phyloP scores from a whole-genome alignment of 2,797 vertebrate species.

The Pempheris klunzingeri region DNA sequence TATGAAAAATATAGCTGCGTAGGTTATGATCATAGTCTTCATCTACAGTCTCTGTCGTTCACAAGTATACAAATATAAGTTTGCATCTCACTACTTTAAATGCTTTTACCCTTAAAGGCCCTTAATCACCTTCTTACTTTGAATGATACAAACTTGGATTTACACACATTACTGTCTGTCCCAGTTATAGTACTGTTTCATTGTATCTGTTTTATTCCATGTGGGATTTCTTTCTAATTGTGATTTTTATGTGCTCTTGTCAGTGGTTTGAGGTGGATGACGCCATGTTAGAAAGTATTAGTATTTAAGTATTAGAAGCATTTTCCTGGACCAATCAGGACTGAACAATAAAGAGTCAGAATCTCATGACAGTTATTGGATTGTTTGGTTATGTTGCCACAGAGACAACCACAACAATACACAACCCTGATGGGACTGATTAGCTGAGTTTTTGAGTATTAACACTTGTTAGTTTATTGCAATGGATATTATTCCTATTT shows the following conservation, averaged over 20 bases:
- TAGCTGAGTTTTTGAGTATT: neutral
- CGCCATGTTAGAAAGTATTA: neutral
- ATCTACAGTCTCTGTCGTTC: neutral
- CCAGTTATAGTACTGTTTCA: neutral
- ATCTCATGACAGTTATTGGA: neutral
- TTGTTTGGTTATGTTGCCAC: neutral
- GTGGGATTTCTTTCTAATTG: neutral
- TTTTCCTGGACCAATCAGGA: neutral
- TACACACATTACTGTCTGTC: neutral
- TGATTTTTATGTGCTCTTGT: neutral
- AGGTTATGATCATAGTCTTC: neutral
- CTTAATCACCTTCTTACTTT: neutral
- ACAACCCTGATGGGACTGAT: neutral
- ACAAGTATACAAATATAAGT: neutral
- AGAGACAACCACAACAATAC: conserved; percentile 1
- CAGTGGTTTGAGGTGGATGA: neutral
- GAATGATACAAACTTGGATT: neutral
- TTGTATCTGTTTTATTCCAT: neutral
- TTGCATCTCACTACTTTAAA: neutral
- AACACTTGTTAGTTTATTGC: no score
- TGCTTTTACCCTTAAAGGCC: neutral
- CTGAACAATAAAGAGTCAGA: neutral
- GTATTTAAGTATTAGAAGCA: no score
- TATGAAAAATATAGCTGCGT: neutral
- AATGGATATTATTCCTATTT: neutral